Evolutionary conservation across 2,113 vertebrate species (phyloP).

Genomic region (Seriola quinqueradiata): DNA sequence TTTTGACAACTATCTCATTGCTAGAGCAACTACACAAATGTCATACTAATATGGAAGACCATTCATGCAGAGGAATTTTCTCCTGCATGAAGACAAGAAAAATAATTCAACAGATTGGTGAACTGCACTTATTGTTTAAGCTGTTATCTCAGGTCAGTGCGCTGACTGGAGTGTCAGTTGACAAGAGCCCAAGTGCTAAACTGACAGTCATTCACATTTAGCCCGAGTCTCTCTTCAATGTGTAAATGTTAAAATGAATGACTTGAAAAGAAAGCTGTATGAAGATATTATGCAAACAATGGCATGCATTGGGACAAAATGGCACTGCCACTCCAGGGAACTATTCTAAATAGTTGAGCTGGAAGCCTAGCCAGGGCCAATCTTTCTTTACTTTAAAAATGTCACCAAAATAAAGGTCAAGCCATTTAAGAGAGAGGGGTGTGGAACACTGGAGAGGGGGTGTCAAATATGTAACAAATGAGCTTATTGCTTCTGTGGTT

Average conservation of each 20-base stretch:
- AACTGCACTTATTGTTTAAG: background rate
- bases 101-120: background rate
- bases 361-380: conserved; percentile 16
- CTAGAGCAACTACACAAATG: background rate
- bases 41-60: background rate
- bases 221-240: background rate
- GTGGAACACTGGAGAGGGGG: conserved; percentile 10
- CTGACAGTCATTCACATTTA: conserved; percentile 5
- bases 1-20: background rate
- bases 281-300: conserved; percentile 37
- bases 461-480: conserved; percentile 52
- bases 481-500: conserved; percentile 58
- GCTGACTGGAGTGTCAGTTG: background rate
- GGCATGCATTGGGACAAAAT: conserved; percentile 32
- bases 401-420: conserved; percentile 74
- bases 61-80: background rate
- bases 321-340: conserved; percentile 29
- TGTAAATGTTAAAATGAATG: background rate
- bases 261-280: conserved; percentile 15
- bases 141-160: background rate
- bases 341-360: conserved; percentile 15
- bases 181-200: background rate
- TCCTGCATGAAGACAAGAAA: background rate
- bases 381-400: conserved; percentile 66
- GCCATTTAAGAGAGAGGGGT: conserved; percentile 38